These are phyloP conservation scores for Cottoperca gobio DNA, from an alignment of 2,797 vertebrate genomes.

Conservation along the genomic window DNA sequence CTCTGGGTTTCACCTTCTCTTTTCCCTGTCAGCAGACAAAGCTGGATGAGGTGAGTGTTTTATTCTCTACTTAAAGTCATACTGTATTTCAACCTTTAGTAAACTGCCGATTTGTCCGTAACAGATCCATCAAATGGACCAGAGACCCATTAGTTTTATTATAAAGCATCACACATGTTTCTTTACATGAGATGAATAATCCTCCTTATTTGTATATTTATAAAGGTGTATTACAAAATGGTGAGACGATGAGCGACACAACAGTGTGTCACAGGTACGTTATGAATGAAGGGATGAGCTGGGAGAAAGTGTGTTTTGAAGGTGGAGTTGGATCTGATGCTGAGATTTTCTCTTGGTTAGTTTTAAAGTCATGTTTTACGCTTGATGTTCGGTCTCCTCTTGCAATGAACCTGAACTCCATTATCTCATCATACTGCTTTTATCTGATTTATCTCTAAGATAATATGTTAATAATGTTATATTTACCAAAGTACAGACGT, in stretches of 20 bases:
- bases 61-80: too few relatives aligned
- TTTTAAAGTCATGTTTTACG: not conserved
- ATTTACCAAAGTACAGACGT: too few relatives aligned
- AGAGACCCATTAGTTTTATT: not conserved
- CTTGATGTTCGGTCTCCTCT: too few relatives aligned
- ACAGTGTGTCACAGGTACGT: not conserved
- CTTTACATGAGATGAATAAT: not conserved
- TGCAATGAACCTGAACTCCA: too few relatives aligned
- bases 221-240: not conserved
- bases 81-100: too few relatives aligned
- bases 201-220: not conserved
- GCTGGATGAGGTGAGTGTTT: slow-evolving; percentile 91
- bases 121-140: not conserved
- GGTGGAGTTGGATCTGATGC: not conserved
- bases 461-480: too few relatives aligned
- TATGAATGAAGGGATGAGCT: not conserved
- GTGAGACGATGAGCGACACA: not conserved
- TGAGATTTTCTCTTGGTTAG: not conserved
- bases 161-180: not conserved
- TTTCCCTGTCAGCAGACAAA: slow-evolving; percentile 95
- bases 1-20: slow-evolving; percentile 96
- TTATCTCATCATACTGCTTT: too few relatives aligned
- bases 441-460: too few relatives aligned
- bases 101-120: not conserved
- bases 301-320: not conserved